Base-by-base conservation (phyloP, 2,888 invertebrate species). In the Xestoiulus laeticollis region DNA sequence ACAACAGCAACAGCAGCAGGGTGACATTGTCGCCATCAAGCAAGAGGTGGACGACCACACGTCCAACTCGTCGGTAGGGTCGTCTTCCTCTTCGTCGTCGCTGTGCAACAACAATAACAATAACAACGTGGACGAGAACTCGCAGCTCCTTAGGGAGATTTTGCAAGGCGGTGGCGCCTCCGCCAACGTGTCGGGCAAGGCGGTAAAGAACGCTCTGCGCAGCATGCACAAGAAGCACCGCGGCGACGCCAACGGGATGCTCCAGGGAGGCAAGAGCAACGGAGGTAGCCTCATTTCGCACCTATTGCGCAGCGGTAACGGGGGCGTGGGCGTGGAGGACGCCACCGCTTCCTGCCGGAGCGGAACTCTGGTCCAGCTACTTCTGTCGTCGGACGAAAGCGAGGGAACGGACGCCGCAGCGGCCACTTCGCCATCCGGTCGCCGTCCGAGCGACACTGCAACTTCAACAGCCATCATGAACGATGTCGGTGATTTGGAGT, bases 161-260 rank as follows among this genome's bases (percentile, higher is more conserved):
- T 94, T 98, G 89, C 97, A 97, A 92, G 96, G 95, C 90, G 95
- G 96, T 91, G 97, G 97, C 92, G 96, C 96, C 93, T 95, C 96
- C 90, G 94, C 94, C 89, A 93, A 96, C 5, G 38, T 38, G 38
- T 38, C 38, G 8, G 38, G 38, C 38, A 38, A 38, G 86, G 26
- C 53, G 38, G 43, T 59, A 32, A 8, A 30, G n/a, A 78, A 16
- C 32, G 48, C 48, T 14, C 48, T 48, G 0, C 48, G 48, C 48
- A 19, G 48, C 48, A 48, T 48, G 38, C 38, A 38, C 6, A 38
- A 38, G 38, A 5, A 38, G 2, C 26, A 68, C 68, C n/a, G 68
- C 68, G 68, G 68, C 68, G 33, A n/a, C 48, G 68, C 87, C n/a
- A 33, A 33, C n/a, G 78, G n/a, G 19, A 59, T 32, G 14, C 53